Conservation (phyloP, 2,113 vertebrate species). For the Microcebus lehilahytsara region DNA sequence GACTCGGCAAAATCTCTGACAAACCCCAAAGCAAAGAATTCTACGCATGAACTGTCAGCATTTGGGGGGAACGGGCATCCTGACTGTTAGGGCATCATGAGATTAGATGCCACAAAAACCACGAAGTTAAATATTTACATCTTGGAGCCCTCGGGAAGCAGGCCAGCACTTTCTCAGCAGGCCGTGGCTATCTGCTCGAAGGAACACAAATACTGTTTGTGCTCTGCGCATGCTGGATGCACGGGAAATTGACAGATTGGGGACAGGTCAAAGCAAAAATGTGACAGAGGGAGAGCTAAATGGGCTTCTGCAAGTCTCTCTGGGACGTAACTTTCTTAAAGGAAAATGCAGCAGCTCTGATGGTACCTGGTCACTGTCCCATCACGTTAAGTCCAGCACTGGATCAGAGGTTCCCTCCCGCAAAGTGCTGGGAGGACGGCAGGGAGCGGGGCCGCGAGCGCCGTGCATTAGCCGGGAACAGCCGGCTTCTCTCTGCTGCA, state of each 20-base stretch:
- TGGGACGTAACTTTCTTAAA: conserved; percentile 84
- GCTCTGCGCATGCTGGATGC: conserved; percentile 54
- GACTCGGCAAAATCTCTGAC: neutral
- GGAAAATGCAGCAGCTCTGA: conserved; percentile 75
- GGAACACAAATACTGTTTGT: conserved; percentile 70
- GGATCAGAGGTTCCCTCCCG: conserved; percentile 64
- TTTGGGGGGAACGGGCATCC: neutral
- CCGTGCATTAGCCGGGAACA: neutral
- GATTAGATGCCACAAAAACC: conserved; percentile 40
- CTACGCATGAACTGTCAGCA: neutral
- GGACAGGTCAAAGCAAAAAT: conserved; percentile 82
- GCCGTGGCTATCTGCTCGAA: conserved; percentile 45
- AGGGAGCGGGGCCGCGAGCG: conserved; percentile 4
- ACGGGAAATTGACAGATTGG: conserved; percentile 85
- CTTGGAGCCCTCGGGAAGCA: conserved; percentile 65
- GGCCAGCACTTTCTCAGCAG: conserved; percentile 57
- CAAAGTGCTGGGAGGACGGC: conserved; percentile 67
- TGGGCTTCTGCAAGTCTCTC: conserved; percentile 81
- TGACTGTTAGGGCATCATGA: neutral
- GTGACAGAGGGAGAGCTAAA: conserved; percentile 81
- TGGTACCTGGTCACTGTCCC: conserved; percentile 86
- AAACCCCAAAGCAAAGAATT: neutral
- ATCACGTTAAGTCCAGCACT: conserved; percentile 72
- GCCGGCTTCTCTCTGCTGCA: conserved; percentile 62
- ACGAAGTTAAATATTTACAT: conserved; percentile 62